phyloP scores from a whole-genome alignment of 2,797 vertebrate species.

The Paramormyrops hopkinsi region DNA sequence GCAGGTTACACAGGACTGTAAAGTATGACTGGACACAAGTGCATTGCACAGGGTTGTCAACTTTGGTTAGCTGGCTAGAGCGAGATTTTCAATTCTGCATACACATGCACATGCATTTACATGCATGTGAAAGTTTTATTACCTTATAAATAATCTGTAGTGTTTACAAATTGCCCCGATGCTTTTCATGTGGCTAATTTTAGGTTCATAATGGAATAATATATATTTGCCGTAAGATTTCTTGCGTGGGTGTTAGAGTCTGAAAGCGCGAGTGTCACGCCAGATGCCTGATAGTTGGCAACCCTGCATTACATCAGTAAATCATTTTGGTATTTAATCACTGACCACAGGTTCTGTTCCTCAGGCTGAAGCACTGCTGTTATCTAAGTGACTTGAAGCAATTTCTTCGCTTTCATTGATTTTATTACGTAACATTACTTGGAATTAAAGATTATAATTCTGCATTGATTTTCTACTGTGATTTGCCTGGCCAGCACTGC shows the following conservation, averaged over 20 bases:
- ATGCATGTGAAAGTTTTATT: background rate
- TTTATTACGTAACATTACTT: background rate
- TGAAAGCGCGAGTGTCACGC: background rate
- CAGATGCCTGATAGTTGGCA: background rate
- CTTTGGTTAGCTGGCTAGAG: background rate
- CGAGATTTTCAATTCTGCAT: background rate
- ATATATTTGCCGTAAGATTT: background rate
- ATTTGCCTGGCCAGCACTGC: background rate
- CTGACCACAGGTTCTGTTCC: background rate
- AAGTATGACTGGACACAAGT: background rate
- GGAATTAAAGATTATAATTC: background rate
- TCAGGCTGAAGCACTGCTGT: background rate
- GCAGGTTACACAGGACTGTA: background rate
- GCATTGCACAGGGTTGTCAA: background rate
- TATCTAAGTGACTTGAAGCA: background rate
- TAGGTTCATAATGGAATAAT: background rate
- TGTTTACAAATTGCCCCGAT: background rate
- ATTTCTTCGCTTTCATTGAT: background rate
- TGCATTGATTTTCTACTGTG: background rate
- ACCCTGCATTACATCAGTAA: background rate
- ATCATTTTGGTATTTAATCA: background rate
- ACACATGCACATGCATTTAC: background rate
- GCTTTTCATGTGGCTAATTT: background rate
- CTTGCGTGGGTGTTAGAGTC: background rate
- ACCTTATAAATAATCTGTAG: background rate